These are phyloP conservation scores for Echeneis naucrates DNA, from an alignment of 2,797 vertebrate genomes.

Conservation along the genomic window DNA sequence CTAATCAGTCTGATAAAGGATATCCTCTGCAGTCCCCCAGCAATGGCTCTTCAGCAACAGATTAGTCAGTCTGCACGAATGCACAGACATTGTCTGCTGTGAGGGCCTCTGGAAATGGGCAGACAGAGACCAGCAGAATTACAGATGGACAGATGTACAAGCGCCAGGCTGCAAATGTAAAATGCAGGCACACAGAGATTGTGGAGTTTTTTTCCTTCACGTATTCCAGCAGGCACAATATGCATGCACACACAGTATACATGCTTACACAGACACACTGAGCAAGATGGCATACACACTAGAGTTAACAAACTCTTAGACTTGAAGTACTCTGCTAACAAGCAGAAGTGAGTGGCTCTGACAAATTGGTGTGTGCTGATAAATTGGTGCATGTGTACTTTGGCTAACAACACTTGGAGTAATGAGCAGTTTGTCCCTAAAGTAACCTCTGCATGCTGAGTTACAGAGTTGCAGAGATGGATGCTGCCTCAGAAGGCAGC, in stretches of 20 bases:
- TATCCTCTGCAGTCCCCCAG: constrained; percentile 68
- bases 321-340: constrained; percentile 66
- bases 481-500: constrained; percentile 42
- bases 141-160: constrained; percentile 44
- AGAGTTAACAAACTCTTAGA: constrained; percentile 61
- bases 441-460: constrained; percentile 73
- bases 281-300: constrained; percentile 3
- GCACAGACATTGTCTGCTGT: constrained; percentile 45
- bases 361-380: constrained; percentile 71
- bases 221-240: neutral
- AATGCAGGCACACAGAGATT: constrained; percentile 20
- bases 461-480: constrained; percentile 73
- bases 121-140: constrained; percentile 46
- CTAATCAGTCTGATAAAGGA: constrained; percentile 77
- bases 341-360: constrained; percentile 63
- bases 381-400: constrained; percentile 68
- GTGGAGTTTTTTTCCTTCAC: neutral
- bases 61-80: constrained; percentile 59
- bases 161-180: constrained; percentile 24
- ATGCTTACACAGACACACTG: constrained; percentile 9
- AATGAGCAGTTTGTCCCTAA: constrained; percentile 81
- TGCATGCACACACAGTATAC: neutral
- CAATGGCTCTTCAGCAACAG: constrained; percentile 67
- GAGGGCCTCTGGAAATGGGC: constrained; percentile 31
- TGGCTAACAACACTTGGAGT: constrained; percentile 80